phyloP scores from a whole-genome alignment of 2,113 vertebrate genomes.

The Mirounga angustirostris region DNA sequence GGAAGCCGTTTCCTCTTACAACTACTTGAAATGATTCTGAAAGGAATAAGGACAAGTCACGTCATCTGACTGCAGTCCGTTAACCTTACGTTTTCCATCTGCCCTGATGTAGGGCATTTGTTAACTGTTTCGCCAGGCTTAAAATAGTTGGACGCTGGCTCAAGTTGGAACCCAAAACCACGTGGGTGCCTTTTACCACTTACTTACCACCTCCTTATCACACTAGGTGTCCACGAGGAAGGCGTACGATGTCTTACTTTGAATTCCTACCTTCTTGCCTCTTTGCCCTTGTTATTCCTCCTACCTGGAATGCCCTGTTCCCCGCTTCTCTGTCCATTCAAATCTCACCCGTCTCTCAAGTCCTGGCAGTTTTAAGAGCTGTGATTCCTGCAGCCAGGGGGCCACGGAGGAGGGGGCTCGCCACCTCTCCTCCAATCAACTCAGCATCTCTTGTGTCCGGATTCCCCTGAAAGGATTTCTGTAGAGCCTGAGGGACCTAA shows the following conservation, averaged over 20 bases:
- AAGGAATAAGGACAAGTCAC: neutral
- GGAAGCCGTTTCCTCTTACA: conserved; percentile 97
- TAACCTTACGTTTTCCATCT: neutral
- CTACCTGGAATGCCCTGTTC: neutral
- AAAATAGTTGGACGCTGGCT: neutral
- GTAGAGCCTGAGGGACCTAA: neutral
- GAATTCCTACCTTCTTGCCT: neutral
- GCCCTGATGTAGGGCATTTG: neutral
- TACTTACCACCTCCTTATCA: neutral
- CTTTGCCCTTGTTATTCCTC: neutral
- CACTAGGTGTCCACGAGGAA: neutral
- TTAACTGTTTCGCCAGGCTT: neutral
- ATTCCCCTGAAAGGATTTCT: neutral
- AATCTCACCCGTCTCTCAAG: neutral
- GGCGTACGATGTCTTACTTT: neutral
- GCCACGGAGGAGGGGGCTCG: neutral
- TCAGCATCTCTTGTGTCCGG: neutral
- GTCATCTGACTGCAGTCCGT: neutral
- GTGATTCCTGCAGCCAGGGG: neutral
- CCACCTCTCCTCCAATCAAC: neutral
- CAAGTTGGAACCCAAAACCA: neutral
- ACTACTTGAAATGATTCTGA: conserved; percentile 97
- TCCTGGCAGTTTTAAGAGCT: neutral
- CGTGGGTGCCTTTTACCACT: neutral
- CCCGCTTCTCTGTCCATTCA: neutral